phyloP scores from a whole-genome alignment of 2,888 invertebrate species.

The Empis livida region DNA sequence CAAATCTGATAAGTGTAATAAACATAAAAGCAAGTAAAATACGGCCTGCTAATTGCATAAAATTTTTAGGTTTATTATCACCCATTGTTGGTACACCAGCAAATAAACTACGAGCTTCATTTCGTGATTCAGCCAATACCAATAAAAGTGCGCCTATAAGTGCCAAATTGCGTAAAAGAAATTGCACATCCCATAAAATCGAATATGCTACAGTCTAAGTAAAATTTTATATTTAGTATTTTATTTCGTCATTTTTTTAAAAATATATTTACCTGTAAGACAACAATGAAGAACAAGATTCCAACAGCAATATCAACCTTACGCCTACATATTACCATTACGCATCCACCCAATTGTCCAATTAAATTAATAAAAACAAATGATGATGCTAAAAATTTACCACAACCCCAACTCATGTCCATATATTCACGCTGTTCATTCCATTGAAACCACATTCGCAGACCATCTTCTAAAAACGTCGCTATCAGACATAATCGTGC shows the following conservation, averaged over 20 bases:
- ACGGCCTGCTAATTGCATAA: slow-evolving; percentile 90
- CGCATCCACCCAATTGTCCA: slow-evolving; percentile 92
- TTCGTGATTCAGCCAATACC: slow-evolving; percentile 90
- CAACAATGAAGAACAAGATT: slow-evolving; percentile 87
- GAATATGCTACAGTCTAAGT: slow-evolving; percentile 84
- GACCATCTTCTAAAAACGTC: slow-evolving; percentile 97
- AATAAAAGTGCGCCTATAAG: slow-evolving; percentile 93
- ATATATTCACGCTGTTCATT: slow-evolving; percentile 93
- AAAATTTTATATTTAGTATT: slow-evolving; percentile 7
- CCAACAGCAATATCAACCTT: slow-evolving; percentile 88
- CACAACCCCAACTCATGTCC: slow-evolving; percentile 96
- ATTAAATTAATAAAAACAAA: slow-evolving; percentile 93
- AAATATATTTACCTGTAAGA: slow-evolving; percentile 77
- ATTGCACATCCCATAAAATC: slow-evolving; percentile 97
- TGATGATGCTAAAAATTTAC: slow-evolving; percentile 79
- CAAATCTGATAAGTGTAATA: slow-evolving; percentile 87
- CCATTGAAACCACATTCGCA: slow-evolving; percentile 99
- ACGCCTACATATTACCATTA: slow-evolving; percentile 87
- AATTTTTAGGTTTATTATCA: slow-evolving; percentile 94
- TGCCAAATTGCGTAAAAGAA: slow-evolving; percentile 89
- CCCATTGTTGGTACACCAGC: slow-evolving; percentile 87
- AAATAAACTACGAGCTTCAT: slow-evolving; percentile 87
- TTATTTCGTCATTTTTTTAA: not conserved
- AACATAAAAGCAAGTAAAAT: slow-evolving; percentile 98
- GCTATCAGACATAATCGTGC: slow-evolving; percentile 94